Conservation (phyloP, 2,797 vertebrate species). For the Danio choprae region DNA sequence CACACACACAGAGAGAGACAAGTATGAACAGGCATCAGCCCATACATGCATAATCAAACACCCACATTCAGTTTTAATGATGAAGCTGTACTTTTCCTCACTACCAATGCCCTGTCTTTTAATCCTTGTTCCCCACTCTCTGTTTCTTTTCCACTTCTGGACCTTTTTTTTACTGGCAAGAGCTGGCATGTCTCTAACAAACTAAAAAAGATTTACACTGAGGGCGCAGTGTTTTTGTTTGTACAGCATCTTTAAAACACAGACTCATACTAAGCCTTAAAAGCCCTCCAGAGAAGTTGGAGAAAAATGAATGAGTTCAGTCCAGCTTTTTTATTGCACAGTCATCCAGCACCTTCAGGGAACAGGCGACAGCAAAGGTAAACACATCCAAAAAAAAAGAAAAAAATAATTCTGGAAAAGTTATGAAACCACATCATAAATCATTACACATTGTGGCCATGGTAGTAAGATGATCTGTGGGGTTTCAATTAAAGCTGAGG, state of each 20-base stretch:
- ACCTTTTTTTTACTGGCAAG: constrained; percentile 57
- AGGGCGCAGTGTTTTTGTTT: constrained; percentile 72
- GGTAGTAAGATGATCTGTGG: constrained; percentile 60
- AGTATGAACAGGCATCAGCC: constrained; percentile 33
- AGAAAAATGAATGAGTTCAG: constrained; percentile 71
- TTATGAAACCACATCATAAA: constrained; percentile 64
- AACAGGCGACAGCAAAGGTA: constrained; percentile 66
- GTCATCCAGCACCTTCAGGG: constrained; percentile 67
- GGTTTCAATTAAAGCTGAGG: constrained; percentile 60
- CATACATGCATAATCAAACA: constrained; percentile 28
- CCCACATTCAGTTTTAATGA: constrained; percentile 21
- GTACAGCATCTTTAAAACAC: constrained; percentile 70
- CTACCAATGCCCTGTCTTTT: constrained; percentile 33
- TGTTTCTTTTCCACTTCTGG: background rate
- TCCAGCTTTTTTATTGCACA: constrained; percentile 68
- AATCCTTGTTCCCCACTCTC: constrained; percentile 28
- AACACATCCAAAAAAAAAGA: constrained; percentile 57
- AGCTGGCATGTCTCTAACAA: constrained; percentile 61
- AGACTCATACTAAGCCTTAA: constrained; percentile 63
- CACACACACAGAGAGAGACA: constrained; percentile 10
- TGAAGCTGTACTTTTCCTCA: constrained; percentile 25
- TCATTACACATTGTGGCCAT: constrained; percentile 54
- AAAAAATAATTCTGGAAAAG: constrained; percentile 60
- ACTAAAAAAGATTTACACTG: constrained; percentile 68
- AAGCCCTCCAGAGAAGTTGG: constrained; percentile 70